Evolutionary conservation across 2,888 invertebrate genomes (phyloP), one percentile per base, ranked within the genome.

Genomic region (Protophormia terraenovae): DNA sequence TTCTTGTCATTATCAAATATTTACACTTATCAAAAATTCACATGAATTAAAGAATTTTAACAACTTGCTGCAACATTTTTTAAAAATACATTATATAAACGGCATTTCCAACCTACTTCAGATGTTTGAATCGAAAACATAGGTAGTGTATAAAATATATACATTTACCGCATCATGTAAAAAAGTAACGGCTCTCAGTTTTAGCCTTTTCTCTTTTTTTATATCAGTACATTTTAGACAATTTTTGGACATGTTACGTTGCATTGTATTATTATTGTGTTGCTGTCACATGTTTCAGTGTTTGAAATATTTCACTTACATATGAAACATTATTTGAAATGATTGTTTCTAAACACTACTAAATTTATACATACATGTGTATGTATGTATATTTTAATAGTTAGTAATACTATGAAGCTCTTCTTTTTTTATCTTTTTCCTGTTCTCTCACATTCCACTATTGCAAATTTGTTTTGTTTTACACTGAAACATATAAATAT

Each of bases 201-300:
- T n/a, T n/a, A n/a, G n/a, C 5, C 2, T 38, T 6, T 62, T 60
- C 8, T 32, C 38, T 12, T 29, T 4, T 22, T 24, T 14, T 19
- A 2, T 10, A 0, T 16, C 5, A 58, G 7, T 47, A 27, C 2
- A 35, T 60, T 45, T 79, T 27, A 45, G 27, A 79, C 45, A 55
- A 71, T 47, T 58, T 71, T 67, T 76, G 60, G 67, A 84, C 53
- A 50, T 72, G 35, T 53, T 50, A 35, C 66, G 45, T 66, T 41
- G 24, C 16, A 3, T 55, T 77, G 41, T n/a, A n/a, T 47, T 41
- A 38, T 66, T 71, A 71, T 76, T 84, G 66, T 80, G 41, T 50
- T 72, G 41, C 84, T 80, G 71, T 71, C 71, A 75, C 73, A 79
- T 75, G 66, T 84, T 80, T 80, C 2, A 27, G 27, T 58, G 19